A percentile compares a stretch with the other conserved stretches of the same genome.
Conservation (phyloP, 2,797 vertebrate genomes). For the Meriones psammophilus region DNA sequence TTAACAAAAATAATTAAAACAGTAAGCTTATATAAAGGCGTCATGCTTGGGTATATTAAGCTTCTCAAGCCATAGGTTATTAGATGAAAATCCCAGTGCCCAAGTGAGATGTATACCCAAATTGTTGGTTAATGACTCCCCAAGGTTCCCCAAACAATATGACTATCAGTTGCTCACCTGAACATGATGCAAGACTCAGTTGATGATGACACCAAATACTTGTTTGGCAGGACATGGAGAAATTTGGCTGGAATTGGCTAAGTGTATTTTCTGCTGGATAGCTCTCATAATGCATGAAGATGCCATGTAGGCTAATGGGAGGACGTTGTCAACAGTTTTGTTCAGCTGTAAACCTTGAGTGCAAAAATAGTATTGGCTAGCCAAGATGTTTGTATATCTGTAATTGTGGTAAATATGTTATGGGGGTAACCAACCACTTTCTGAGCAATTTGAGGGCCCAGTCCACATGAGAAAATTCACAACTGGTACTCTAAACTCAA, state of each 20-base stretch:
- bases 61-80: neutral
- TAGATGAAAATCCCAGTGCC: neutral
- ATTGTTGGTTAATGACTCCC: neutral
- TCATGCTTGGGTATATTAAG: neutral
- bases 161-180: neutral
- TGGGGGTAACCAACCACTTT: neutral
- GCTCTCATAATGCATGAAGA: neutral
- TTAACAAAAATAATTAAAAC: neutral
- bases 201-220: neutral
- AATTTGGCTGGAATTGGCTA: neutral
- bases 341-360: neutral
- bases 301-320: neutral
- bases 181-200: neutral
- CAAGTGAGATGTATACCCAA: neutral
- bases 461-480: neutral
- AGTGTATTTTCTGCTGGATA: neutral
- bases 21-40: neutral
- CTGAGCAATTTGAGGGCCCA: neutral
- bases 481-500: neutral
- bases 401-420: neutral
- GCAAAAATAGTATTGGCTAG: neutral
- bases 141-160: neutral
- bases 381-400: neutral
- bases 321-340: neutral
- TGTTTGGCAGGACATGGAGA: neutral